These are phyloP conservation scores for Gymnobelideus leadbeateri DNA, from an alignment of 2,113 vertebrate genomes.

Conservation along the genomic window DNA sequence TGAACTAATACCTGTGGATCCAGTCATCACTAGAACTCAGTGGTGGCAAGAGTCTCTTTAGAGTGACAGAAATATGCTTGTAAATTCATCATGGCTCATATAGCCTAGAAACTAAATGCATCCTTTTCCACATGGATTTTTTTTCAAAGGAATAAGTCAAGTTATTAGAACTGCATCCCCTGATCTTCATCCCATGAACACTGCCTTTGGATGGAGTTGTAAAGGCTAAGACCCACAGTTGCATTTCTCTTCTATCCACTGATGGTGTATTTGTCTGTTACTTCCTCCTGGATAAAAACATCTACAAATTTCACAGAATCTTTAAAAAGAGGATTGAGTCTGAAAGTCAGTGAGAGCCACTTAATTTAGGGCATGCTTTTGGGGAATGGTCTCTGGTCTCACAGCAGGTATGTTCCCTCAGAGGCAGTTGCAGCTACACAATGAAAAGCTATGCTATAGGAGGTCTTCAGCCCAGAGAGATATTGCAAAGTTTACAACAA, in stretches of 20 bases:
- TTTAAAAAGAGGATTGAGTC: background rate
- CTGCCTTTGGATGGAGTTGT: background rate
- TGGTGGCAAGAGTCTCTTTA: conserved; percentile 66
- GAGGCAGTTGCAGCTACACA: conserved; percentile 23
- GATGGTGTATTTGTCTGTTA: conserved; percentile 39
- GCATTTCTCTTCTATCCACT: conserved; percentile 33
- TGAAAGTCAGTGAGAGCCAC: background rate
- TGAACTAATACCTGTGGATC: conserved; percentile 72
- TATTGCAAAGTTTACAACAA: conserved; percentile 4
- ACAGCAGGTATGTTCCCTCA: background rate
- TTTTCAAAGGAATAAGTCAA: background rate
- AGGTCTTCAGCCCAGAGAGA: background rate
- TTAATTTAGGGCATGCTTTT: conserved; percentile 22
- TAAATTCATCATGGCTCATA: background rate
- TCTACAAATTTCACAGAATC: conserved; percentile 11
- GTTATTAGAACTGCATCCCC: conserved; percentile 20
- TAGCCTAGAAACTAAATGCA: background rate
- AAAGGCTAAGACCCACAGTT: background rate
- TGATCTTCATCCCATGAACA: background rate
- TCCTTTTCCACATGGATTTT: conserved; percentile 23
- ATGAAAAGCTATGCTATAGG: background rate
- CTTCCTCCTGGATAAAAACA: conserved; percentile 26
- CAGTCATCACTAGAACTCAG: conserved; percentile 54
- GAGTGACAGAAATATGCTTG: conserved; percentile 30
- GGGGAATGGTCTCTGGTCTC: background rate